Conservation (phyloP, 2,113 vertebrate species). For the Ceyx melanurus region DNA sequence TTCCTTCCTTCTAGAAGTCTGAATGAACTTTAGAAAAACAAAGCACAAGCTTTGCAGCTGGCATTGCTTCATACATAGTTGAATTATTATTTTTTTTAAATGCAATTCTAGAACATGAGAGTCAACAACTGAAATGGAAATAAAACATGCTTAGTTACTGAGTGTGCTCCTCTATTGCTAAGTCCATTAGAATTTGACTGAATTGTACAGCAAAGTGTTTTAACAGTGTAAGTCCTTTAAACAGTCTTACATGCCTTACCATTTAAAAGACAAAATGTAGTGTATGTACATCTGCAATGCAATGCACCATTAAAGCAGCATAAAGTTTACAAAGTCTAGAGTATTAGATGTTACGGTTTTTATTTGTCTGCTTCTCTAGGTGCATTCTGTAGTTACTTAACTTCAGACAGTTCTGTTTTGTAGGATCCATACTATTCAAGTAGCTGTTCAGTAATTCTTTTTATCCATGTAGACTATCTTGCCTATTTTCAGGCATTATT, state of each 20-base stretch:
- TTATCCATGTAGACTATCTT: not conserved
- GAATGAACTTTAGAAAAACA: not conserved
- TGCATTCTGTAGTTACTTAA: not conserved
- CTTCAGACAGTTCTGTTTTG: not conserved
- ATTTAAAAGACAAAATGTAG: not conserved
- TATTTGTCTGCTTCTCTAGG: not conserved
- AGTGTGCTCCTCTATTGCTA: not conserved
- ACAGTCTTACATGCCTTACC: not conserved
- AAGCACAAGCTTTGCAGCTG: not conserved
- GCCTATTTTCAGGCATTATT: constrained; percentile 5
- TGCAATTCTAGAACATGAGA: not conserved
- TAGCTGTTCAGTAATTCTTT: constrained; percentile 8
- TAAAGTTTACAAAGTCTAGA: not conserved
- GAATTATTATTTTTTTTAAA: not conserved
- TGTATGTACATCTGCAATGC: not conserved
- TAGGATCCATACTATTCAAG: not conserved
- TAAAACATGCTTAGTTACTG: not conserved
- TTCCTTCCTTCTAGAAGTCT: not conserved
- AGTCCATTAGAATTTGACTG: not conserved
- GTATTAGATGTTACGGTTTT: not conserved
- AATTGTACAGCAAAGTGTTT: not conserved
- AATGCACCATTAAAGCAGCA: not conserved
- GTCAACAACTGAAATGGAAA: not conserved
- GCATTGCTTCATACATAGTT: not conserved
- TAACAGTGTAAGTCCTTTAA: not conserved